Evolutionary conservation across 2,888 invertebrate genomes (phyloP), one percentile per base, ranked within the genome.

Genomic region (Electrophaes corylata): DNA sequence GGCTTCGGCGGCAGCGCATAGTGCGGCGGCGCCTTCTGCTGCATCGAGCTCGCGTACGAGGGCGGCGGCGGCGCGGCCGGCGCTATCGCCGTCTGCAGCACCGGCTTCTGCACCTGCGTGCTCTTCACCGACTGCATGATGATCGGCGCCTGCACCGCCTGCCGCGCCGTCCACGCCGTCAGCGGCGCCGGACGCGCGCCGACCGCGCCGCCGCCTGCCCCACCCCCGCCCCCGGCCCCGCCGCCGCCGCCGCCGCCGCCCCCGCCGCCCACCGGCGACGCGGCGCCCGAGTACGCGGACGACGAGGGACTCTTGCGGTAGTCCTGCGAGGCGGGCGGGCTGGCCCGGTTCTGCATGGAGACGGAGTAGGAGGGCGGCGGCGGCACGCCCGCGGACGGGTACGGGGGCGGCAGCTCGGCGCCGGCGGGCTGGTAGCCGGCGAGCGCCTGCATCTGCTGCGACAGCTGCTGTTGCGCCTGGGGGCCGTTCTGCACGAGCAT

Each of bases 101-200:
- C 95, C 0, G 98, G 98, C 82, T 98, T 98, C 79, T 98, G 98
- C 35, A 98, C 98, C 85, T 98, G 98, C 14, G 98, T 98, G 89
- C 98, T 98, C 83, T 97, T 97, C 14, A 98, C 98, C 26, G 98
- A 97, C 83, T 98, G 98, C 98, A 98, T 98, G 64, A 98, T 98
- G 66, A 98, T 97, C 5, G 98, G 98, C 46, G 97, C 96, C 76
- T 98, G 98, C 16, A 97, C 96, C 35, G 97, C 95, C 83, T 98
- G 98, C 47, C 96, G 92, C 53, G 97, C 96, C 55, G 96, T 95
- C 95, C 97, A 96, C 44, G 96, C 96, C 80, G 95, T 95, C 53
- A 96, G 90, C 3, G 98, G 96, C 39, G 94, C 90, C 48, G 94
- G 88, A 18, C 52, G 54, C 48, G 94, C 93, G 47, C 35, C 35